Evolutionary conservation across 2,113 vertebrate genomes (phyloP), one percentile per base, ranked within the genome.

Genomic region (Bubo scandiacus): DNA sequence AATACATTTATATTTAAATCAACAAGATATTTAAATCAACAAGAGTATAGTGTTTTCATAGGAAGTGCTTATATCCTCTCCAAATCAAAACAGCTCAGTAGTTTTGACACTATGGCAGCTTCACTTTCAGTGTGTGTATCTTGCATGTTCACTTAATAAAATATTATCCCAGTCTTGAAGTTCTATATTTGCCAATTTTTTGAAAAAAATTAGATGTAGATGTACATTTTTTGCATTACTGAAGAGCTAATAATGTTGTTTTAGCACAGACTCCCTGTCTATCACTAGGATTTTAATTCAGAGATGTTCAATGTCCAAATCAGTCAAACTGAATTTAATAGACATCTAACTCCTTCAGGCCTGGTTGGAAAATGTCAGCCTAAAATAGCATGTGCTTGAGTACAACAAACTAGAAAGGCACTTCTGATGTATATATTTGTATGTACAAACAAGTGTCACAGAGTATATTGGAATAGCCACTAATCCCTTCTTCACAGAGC

Each of bases 351-450:
- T 96, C 92, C 96, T 90, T 96, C 92, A 78, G 93, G 96, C 91
- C 75, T 59, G 26, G 51, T 67, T 92, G 86, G 90, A 88, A 97
- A 97, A 96, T 96, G 96, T 95, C 95, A 93, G 79, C 94, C 92
- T 93, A 97, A 97, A 96, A 95, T 97, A 97, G 93, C 85, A 54
- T 29, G 43, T 90, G 49, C 66, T 86, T 40, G 72, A 80, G 85
- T 9, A 96, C 81, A 95, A 77, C 66, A 9, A 66, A 80, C 5
- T 36, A 88, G 87, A 77, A 93, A 83, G 88, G 82, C 81, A 34
- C 26, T 94, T 73, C 68, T 93, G 83, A 78, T 94, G 70, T 54
- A 62, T 80, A 27, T 40, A 63, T 91, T 88, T 55, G 6, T 58
- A 59, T 25, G 78, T 27, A 43, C 57, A 67, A 94, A 78, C 42